Conservation (phyloP, 2,113 vertebrate species). For the Antechinus flavipes region DNA sequence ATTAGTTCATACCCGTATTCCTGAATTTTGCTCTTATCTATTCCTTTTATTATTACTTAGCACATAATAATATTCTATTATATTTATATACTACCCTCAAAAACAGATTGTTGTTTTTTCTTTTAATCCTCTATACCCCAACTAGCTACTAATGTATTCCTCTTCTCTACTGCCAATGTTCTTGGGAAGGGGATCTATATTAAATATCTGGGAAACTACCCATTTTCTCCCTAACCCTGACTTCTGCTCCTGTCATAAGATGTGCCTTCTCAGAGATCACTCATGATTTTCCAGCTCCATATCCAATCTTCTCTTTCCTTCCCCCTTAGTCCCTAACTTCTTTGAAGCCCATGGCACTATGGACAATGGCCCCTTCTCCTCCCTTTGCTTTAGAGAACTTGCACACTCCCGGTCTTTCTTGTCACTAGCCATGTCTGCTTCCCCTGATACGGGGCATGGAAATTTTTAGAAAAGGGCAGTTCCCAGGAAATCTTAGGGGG, state of each 20-base stretch:
- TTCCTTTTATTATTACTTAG: not conserved
- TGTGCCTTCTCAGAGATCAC: not conserved
- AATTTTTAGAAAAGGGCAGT: not conserved
- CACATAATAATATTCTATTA: not conserved
- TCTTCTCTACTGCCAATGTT: not conserved
- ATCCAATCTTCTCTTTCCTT: not conserved
- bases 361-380: not conserved
- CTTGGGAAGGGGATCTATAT: not conserved
- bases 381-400: not conserved
- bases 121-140: not conserved
- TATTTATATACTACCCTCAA: not conserved
- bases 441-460: not conserved
- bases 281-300: not conserved
- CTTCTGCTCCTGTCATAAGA: not conserved
- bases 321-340: not conserved
- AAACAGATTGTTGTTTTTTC: not conserved
- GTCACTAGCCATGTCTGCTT: not conserved
- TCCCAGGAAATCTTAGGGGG: not conserved
- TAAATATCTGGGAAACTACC: not conserved
- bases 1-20: not conserved
- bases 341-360: not conserved
- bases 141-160: not conserved
- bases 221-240: not conserved
- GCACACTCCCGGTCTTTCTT: not conserved
- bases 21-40: not conserved